These are phyloP conservation scores for Dynastes maya DNA, from an alignment of 2,888 invertebrate species.

Conservation along the genomic window DNA sequence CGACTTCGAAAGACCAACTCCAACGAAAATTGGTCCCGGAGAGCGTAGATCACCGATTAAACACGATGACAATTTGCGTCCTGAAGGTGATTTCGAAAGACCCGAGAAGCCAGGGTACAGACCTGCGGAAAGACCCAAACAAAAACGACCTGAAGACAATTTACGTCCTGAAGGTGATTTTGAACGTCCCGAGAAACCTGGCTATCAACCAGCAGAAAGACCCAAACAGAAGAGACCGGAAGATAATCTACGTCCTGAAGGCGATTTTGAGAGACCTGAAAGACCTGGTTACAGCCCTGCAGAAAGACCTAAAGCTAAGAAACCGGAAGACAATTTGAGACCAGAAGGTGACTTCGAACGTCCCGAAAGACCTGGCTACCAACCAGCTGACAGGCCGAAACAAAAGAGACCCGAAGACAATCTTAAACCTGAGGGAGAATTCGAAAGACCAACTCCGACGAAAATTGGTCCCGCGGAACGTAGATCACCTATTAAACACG, in stretches of 20 bases:
- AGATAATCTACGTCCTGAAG: conserved; percentile 70
- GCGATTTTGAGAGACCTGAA: conserved; percentile 71
- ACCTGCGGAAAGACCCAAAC: neutral
- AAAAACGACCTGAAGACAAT: too few relatives aligned
- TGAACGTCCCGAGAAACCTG: too few relatives aligned
- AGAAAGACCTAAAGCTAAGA: conserved; percentile 68
- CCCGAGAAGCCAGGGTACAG: conserved; percentile 65
- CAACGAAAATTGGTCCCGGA: conserved; percentile 61
- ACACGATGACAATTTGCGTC: conserved; percentile 73
- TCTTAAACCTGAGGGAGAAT: conserved; percentile 70
- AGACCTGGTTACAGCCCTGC: conserved; percentile 70
- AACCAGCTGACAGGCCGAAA: conserved; percentile 68
- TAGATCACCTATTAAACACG: conserved; percentile 66
- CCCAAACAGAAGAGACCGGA: conserved; percentile 67
- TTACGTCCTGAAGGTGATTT: too few relatives aligned
- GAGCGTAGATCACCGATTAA: conserved; percentile 68
- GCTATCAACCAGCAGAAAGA: conserved; percentile 66
- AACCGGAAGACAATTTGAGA: conserved; percentile 73
- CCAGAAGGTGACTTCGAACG: conserved; percentile 73
- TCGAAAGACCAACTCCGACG: conserved; percentile 64
- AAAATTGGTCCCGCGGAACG: conserved; percentile 64
- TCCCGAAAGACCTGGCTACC: conserved; percentile 64
- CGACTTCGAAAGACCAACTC: conserved; percentile 67
- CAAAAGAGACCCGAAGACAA: conserved; percentile 72
- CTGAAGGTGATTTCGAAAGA: conserved; percentile 71